phyloP scores from a whole-genome alignment of 2,888 invertebrate genomes.

The Dryobotodes eremita region DNA sequence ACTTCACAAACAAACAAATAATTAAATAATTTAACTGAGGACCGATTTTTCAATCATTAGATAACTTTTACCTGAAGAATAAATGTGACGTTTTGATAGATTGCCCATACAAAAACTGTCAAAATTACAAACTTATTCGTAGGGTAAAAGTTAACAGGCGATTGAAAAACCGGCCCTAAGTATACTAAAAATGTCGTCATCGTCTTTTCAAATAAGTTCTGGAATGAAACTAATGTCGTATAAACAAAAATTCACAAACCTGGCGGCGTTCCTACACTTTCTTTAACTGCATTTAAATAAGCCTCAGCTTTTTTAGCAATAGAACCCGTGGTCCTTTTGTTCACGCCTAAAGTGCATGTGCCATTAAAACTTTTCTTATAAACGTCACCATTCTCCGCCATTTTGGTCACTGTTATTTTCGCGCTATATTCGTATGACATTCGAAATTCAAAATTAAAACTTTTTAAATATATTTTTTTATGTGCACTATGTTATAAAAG shows the following conservation, averaged over 20 bases:
- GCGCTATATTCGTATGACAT: conserved; percentile 82
- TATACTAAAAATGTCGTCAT: too few relatives aligned
- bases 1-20: not conserved
- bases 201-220: not conserved
- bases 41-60: too few relatives aligned
- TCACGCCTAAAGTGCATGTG: conserved; percentile 78
- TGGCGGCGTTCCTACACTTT: conserved; percentile 76
- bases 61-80: too few relatives aligned
- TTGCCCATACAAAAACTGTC: too few relatives aligned
- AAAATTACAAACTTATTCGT: too few relatives aligned
- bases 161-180: too few relatives aligned
- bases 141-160: too few relatives aligned
- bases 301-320: conserved; percentile 84
- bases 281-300: conserved; percentile 83
- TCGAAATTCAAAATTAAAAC: conserved; percentile 54
- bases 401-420: conserved; percentile 79
- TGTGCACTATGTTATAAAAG: conserved; percentile 18
- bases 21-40: not conserved
- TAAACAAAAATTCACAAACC: conserved; percentile 58
- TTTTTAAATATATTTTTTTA: conserved; percentile 37
- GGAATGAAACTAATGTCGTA: not conserved
- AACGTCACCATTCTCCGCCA: conserved; percentile 80
- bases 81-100: too few relatives aligned
- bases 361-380: conserved; percentile 80
- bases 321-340: conserved; percentile 76